Evolutionary conservation across 2,888 invertebrate genomes (phyloP), one percentile per base, ranked within the genome.

Genomic region (Heliconius cydno): DNA sequence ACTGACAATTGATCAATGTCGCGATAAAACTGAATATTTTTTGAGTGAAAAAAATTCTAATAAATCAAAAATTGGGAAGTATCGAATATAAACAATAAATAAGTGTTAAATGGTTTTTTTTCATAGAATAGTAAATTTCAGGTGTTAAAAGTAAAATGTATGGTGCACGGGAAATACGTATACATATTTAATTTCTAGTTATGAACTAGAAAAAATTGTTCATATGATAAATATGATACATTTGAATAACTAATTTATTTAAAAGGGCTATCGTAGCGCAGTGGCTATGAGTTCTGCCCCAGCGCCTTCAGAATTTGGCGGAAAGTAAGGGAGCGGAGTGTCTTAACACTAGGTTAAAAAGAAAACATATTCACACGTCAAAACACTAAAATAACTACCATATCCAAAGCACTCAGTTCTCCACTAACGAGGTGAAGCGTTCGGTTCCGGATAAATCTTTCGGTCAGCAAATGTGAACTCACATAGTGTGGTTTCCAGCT

Each of bases 401-500:
- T 82, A 80, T 84, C 74, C 52, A 83, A 89, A 86, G 88, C 86
- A 84, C 78, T 82, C 60, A 60, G 41, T 75, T 86, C 87, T 87
- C 52, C 83, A 86, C 90, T 92, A 92, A 91, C 91, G 88, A 92
- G 86, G 60, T 60, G n/a, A n/a, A 86, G 76, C 79, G 87, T 89
- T 88, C 87, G 89, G 87, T 90, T 88, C n/a, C 87, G 86, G 86
- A 87, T 87, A 86, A 86, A 86, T 84, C 85, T 86, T 82, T 85
- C 85, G 87, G 88, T 88, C 88, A 88, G 87, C 85, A 86, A 85
- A 83, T 84, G 82, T 82, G 82, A 77, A 77, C 3, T 30, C 80
- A 78, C 80, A 80, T 67, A 34, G 34, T 73, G 85, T 80, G 84
- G 85, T 83, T 82, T 68, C 72, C 72, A 83, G 77, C 82, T 83